Conservation (phyloP, 2,888 invertebrate species). For the Tetragonisca angustula region DNA sequence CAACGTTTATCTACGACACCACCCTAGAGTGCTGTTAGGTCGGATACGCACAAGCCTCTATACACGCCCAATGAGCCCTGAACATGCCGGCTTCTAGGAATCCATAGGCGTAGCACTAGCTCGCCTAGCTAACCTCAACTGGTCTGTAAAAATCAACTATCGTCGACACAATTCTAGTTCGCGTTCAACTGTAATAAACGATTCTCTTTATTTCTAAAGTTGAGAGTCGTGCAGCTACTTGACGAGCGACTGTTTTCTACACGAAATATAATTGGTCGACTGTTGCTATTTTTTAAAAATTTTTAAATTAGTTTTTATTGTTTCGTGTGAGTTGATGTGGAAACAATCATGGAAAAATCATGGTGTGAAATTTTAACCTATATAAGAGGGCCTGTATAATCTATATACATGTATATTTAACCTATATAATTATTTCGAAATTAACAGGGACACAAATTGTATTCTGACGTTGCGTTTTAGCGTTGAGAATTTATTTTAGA, state of each 20-base stretch:
- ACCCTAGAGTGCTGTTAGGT: conserved; percentile 72
- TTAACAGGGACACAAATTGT: not conserved
- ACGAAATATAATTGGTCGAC: not conserved
- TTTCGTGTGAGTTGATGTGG: too few species aligned
- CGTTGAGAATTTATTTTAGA: not conserved
- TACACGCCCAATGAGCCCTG: conserved; percentile 68
- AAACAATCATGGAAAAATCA: not conserved
- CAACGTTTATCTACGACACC: conserved; percentile 63
- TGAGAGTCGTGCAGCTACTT: too few species aligned
- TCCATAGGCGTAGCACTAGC: conserved; percentile 76
- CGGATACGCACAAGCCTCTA: conserved; percentile 50
- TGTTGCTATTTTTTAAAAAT: fast-evolving
- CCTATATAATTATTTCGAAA: too few species aligned
- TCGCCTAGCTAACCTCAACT: conserved; percentile 22
- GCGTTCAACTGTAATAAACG: not conserved
- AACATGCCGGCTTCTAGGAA: conserved; percentile 77
- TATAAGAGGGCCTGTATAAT: not conserved
- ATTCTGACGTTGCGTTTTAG: not conserved
- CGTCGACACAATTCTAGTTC: too few species aligned
- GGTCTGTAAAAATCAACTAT: not conserved
- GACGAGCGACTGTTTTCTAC: too few species aligned
- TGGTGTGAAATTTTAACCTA: not conserved
- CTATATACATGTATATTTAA: too few species aligned
- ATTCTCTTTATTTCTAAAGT: too few species aligned
- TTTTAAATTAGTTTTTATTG: too few species aligned